Percentiles rank a stretch among this genome's conserved stretches.
Conservation (phyloP, 2,888 invertebrate genomes). For the Hypselothyrea guttata region DNA sequence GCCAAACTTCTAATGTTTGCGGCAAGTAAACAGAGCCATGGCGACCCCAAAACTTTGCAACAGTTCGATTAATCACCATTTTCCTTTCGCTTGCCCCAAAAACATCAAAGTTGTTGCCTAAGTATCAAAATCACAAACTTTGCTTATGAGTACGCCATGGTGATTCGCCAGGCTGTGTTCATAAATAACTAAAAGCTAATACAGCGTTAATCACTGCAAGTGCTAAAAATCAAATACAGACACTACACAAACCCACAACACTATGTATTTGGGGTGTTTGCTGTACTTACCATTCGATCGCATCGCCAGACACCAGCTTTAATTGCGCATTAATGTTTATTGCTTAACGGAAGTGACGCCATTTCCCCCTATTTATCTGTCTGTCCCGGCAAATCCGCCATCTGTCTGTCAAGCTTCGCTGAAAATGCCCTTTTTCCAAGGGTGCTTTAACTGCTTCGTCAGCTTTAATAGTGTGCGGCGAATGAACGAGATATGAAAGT, state of each 20-base stretch:
- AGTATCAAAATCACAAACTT: neutral
- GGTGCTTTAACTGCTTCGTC: too few species aligned
- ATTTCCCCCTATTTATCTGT: constrained; percentile 54
- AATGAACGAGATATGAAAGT: too few species aligned
- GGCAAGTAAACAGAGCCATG: constrained; percentile 27
- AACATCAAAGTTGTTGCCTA: constrained; percentile 41
- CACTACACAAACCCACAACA: constrained; percentile 19
- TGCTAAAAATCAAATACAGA: constrained; percentile 61
- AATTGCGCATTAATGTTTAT: constrained; percentile 78
- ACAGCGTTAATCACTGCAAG: constrained; percentile 60
- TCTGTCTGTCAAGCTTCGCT: constrained; percentile 9
- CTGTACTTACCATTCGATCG: constrained; percentile 2
- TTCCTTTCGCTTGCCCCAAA: constrained; percentile 2
- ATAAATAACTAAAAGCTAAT: constrained; percentile 57
- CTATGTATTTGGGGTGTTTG: too few species aligned
- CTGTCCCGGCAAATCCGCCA: constrained; percentile 20
- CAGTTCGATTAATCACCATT: constrained; percentile 9
- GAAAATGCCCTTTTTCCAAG: neutral
- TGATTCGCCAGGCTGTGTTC: constrained; percentile 19
- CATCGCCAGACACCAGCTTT: constrained; percentile 64
- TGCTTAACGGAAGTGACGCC: constrained; percentile 74
- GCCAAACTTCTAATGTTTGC: constrained; percentile 13
- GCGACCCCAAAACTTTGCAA: neutral
- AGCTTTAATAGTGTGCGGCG: too few species aligned
- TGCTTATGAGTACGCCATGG: constrained; percentile 39